These are phyloP conservation scores for Adela reaumurella DNA, from an alignment of 2,888 invertebrate genomes.

Conservation along the genomic window DNA sequence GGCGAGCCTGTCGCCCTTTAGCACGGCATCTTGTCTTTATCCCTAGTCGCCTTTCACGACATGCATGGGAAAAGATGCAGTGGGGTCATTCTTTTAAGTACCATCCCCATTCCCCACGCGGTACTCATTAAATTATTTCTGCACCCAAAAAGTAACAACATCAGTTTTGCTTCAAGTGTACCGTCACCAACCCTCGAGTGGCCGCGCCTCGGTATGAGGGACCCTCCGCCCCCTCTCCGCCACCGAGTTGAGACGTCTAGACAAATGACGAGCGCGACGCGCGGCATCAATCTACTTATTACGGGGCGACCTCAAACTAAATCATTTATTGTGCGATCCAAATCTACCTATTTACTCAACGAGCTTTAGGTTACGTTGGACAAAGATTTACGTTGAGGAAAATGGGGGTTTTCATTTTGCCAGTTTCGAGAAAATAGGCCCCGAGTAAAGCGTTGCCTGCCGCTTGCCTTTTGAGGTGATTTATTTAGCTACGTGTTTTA, in stretches of 20 bases:
- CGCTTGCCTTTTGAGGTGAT: neutral
- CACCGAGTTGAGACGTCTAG: conserved; percentile 2
- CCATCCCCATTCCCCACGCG: no score
- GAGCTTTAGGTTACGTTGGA: conserved; percentile 14
- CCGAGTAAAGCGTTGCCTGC: neutral
- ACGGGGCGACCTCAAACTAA: conserved; percentile 34
- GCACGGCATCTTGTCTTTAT: no score
- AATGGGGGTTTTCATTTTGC: neutral
- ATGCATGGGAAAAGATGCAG: no score
- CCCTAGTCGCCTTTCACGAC: no score
- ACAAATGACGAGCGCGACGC: conserved; percentile 39
- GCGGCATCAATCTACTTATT: conserved; percentile 47
- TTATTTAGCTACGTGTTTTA: neutral
- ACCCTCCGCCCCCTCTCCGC: neutral
- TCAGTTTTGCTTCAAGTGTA: no score
- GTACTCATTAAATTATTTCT: no score
- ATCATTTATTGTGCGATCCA: conserved; percentile 47
- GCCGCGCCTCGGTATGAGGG: neutral
- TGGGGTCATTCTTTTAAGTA: no score
- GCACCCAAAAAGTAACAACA: no score
- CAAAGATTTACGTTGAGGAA: neutral
- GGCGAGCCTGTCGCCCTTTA: no score
- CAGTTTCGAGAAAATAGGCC: neutral
- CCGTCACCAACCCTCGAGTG: no score
- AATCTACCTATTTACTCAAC: conserved; percentile 44